Evolutionary conservation across 2,888 invertebrate genomes (phyloP), one percentile per base, ranked within the genome.

Genomic region (Oegoconia quadripuncta): DNA sequence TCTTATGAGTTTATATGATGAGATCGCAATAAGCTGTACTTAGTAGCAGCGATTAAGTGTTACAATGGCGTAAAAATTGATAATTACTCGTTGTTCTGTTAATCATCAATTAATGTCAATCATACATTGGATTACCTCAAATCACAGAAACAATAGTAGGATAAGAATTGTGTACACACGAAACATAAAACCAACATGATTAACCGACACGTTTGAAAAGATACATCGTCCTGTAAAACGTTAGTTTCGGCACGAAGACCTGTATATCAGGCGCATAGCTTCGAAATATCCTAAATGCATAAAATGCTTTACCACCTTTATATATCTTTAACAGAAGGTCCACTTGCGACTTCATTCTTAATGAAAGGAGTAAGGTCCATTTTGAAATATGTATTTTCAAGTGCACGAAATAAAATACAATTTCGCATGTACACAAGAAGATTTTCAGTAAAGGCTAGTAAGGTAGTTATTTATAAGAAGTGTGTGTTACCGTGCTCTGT

Each of bases 231-330:
- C 65, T 65, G 69, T 71, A 69, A 76, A 83, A 83, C 70, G 84
- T 64, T 83, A 79, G 74, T 82, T 84, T 84, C 76, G 79, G 81
- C 86, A 84, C 84, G 83, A 78, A 81, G 64, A 67, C 66, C 71
- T 69, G 59, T 81, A 73, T 57, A 73, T 83, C 76, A 81, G 50
- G 50, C 51, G 60, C 58, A 65, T 64, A 70, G 71, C 55, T 71
- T 64, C 55, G 60, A 68, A 79, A 68, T 60, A 69, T 63, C 62
- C 59, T 59, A 59, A 59, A 61, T 50, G 46, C 50, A 44, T 47
- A 43, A 35, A 58, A 50, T 38, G 46, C 45, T 52, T 45, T 37
- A 44, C 59, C 47, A 70, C 54, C 64, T 57, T 50, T 70, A 64
- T n/a, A n/a, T 55, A 27, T 40, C 55, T 15, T 34, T 16, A 17